Percentiles rank a stretch among this genome's conserved stretches.
These are phyloP conservation scores for Nebria salina DNA, from an alignment of 2,888 invertebrate genomes.

Conservation along the genomic window DNA sequence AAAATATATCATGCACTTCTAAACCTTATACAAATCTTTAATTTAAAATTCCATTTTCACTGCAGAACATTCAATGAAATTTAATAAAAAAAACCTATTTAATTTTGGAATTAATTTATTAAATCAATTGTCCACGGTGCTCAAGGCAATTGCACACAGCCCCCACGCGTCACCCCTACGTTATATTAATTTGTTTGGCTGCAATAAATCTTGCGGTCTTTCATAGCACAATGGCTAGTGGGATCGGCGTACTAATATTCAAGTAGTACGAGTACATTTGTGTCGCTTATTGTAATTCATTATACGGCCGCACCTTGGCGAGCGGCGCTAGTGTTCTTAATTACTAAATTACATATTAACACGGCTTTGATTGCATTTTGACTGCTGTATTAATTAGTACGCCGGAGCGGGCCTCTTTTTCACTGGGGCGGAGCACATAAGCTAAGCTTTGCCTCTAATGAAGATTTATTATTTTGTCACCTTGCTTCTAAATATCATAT, in stretches of 20 bases:
- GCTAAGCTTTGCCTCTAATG: constrained; percentile 38
- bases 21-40: too few species aligned
- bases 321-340: constrained; percentile 49
- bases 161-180: constrained; percentile 18
- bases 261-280: background rate
- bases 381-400: constrained; percentile 56
- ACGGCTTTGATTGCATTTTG: constrained; percentile 55
- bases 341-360: constrained; percentile 59
- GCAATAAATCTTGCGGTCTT: constrained; percentile 16
- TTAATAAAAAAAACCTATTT: too few species aligned
- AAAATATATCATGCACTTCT: too few species aligned
- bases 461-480: constrained; percentile 33
- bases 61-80: too few species aligned
- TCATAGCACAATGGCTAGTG: constrained; percentile 4
- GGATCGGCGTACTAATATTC: constrained; percentile 11
- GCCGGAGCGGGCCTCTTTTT: constrained; percentile 25
- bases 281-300: constrained; percentile 34
- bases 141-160: too few species aligned
- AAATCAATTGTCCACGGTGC: too few species aligned
- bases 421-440: background rate
- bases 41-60: too few species aligned
- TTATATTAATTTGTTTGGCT: constrained; percentile 13
- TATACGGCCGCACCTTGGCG: constrained; percentile 28
- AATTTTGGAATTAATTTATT: too few species aligned
- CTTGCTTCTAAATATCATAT: background rate